Conservation (phyloP, 2,888 invertebrate genomes). For the Lamproptera curius region DNA sequence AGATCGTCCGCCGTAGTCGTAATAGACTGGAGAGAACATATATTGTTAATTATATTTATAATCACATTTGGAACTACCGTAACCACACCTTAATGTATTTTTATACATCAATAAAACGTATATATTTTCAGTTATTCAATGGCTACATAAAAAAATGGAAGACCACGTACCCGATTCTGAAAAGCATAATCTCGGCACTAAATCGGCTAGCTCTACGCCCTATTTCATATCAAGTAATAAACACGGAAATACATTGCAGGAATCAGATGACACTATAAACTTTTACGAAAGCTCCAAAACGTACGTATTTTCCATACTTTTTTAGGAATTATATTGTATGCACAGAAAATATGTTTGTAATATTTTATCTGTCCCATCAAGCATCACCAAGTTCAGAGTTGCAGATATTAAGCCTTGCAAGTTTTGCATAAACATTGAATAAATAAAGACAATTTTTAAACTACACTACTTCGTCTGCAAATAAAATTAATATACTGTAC, state of each 20-base stretch:
- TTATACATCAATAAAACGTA: too few relatives aligned
- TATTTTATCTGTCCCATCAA: not conserved
- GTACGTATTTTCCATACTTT: slow-evolving; percentile 49
- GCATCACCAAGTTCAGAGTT: not conserved
- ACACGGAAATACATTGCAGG: slow-evolving; percentile 42
- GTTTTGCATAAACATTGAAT: not conserved
- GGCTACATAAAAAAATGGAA: slow-evolving; percentile 72
- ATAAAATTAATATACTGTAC: too few relatives aligned
- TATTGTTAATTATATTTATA: too few relatives aligned
- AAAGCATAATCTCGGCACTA: slow-evolving; percentile 25
- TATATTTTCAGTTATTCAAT: slow-evolving; percentile 74
- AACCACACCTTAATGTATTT: too few relatives aligned
- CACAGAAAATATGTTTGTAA: not conserved
- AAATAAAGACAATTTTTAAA: too few relatives aligned
- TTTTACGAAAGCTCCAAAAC: slow-evolving; percentile 65
- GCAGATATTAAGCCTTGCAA: not conserved
- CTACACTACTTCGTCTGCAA: too few relatives aligned
- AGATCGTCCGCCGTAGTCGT: too few relatives aligned
- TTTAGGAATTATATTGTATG: too few relatives aligned
- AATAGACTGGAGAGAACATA: too few relatives aligned
- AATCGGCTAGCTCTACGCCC: slow-evolving; percentile 57
- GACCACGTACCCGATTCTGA: slow-evolving; percentile 30
- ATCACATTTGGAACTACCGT: too few relatives aligned
- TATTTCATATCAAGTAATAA: slow-evolving; percentile 49
- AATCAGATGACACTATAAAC: slow-evolving; percentile 63